Evolutionary conservation across 2,888 invertebrate species (phyloP), one percentile per base, ranked within the genome.

Genomic region (Lithophane ornitopus): DNA sequence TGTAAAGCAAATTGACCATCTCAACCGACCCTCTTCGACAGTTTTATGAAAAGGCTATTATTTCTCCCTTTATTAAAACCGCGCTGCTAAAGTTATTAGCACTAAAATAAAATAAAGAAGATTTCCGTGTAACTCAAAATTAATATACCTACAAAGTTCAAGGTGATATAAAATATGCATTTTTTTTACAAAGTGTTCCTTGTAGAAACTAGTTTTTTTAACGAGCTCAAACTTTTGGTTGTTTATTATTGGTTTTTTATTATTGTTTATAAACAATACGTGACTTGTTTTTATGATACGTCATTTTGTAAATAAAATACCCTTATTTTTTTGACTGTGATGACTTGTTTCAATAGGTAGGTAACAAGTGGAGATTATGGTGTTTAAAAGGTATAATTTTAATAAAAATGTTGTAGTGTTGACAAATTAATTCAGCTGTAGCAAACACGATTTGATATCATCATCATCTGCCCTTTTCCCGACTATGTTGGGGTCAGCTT

Each of bases 121-220:
- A 6, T 56, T n/a, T 14, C 65, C 44, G 26, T 34, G 4, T 49
- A 34, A 44, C 6, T 49, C 11, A 22, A 69, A 68, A 80, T 46
- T 54, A 34, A 6, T 1, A 46, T 54, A 66, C n/a, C n/a, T 52
- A 46, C 49, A 67, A 70, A 67, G 46, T 66, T 76, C 76, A 81
- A 76, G 67, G 70, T 59, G 3, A 28, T 12, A n/a, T 28, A 28
- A 61, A 46, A 74, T 56, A 7, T 76, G 65, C 65, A 65, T n/a
- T 34, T 59, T n/a, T 34, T 59, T 22, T 46, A 41, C 46, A 67
- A 70, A 44, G 19, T 54, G 19, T 66, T 75, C 34, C 59, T 66
- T 34, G 26, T n/a, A 41, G 12, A 58, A 81, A 76, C 44, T 16
- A n/a, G 66, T 81, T 76, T 34, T 69, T 61, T 26, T 22, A 2